A percentile compares a stretch with the other conserved stretches of the same genome.
These are phyloP conservation scores for Scaptomyza parva DNA, from an alignment of 2,888 invertebrate species.

Conservation along the genomic window DNA sequence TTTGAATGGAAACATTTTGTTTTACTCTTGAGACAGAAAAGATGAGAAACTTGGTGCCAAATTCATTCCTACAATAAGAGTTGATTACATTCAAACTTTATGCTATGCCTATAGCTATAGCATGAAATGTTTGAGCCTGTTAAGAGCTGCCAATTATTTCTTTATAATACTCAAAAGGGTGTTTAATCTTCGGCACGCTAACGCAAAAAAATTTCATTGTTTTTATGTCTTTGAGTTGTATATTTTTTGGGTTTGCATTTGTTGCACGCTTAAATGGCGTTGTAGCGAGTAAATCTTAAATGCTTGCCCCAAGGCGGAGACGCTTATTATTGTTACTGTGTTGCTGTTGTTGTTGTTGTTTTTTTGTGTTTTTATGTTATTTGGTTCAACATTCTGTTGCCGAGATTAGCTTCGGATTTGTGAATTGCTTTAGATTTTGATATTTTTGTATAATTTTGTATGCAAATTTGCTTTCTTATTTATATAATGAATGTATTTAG, in stretches of 20 bases:
- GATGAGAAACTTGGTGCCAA: neutral
- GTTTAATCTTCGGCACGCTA: conserved; percentile 15
- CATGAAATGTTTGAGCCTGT: neutral
- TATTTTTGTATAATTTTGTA: conserved; percentile 45
- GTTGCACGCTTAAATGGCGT: conserved; percentile 66
- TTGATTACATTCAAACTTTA: neutral
- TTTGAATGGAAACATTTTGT: too few species aligned
- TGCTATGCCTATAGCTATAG: too few species aligned
- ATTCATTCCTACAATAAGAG: neutral
- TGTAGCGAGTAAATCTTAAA: conserved; percentile 76
- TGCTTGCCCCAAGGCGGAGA: conserved; percentile 59
- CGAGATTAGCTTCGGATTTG: conserved; percentile 51
- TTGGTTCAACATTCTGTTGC: conserved; percentile 49
- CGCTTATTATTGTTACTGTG: conserved; percentile 38
- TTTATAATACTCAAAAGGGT: conserved; percentile 23
- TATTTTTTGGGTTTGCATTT: conserved; percentile 37
- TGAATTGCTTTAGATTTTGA: conserved; percentile 31
- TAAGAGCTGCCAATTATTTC: neutral
- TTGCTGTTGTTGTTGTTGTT: conserved; percentile 20
- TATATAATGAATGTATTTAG: conserved; percentile 21
- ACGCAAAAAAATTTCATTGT: neutral
- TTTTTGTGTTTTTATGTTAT: conserved; percentile 24
- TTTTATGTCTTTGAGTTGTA: conserved; percentile 13
- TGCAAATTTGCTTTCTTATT: conserved; percentile 55
- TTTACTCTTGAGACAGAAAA: too few species aligned